phyloP scores from a whole-genome alignment of 2,888 invertebrate species.

The Athripsodes cinereus region DNA sequence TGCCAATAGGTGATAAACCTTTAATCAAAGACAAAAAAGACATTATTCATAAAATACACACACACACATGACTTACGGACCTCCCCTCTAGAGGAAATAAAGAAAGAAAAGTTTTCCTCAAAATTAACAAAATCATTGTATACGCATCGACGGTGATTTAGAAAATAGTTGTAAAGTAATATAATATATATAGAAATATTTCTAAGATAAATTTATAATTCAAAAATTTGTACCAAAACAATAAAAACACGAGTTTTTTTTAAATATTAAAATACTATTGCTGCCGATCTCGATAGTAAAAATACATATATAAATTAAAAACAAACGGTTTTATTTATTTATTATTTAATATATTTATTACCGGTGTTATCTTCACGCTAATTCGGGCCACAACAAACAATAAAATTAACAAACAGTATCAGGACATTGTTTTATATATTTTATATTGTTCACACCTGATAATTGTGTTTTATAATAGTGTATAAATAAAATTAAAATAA shows the following conservation, averaged over 20 bases:
- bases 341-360: no score
- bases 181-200: no score
- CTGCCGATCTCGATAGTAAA: no score
- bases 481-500: background rate
- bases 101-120: background rate
- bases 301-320: no score
- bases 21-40: background rate
- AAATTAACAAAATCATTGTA: slow-evolving; percentile 24
- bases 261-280: no score
- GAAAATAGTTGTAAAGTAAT: slow-evolving; percentile 6
- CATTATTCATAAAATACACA: background rate
- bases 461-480: background rate
- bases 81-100: background rate
- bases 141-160: slow-evolving; percentile 29
- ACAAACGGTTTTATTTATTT: no score
- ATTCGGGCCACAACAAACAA: no score
- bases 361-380: no score
- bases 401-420: background rate
- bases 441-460: slow-evolving; percentile 1
- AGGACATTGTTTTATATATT: no score
- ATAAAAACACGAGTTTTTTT: no score
- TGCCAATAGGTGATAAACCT: slow-evolving; percentile 9
- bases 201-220: no score
- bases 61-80: background rate
- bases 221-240: no score